These are phyloP conservation scores for Rana temporaria DNA, from an alignment of 2,113 vertebrate genomes.

Conservation along the genomic window DNA sequence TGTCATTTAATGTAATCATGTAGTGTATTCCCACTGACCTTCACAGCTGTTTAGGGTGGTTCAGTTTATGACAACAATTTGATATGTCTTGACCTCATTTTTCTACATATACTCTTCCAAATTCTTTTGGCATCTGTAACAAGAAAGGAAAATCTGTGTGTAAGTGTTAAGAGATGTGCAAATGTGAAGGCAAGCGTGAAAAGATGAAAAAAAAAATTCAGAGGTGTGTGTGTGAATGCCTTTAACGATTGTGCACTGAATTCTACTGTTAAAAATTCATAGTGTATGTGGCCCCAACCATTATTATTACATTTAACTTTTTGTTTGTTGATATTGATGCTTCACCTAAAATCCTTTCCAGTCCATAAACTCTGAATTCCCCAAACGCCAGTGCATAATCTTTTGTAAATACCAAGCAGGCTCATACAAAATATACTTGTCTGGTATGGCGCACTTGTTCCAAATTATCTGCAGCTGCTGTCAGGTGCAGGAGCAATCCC, in stretches of 20 bases:
- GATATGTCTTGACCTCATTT: background rate
- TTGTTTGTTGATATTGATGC: background rate
- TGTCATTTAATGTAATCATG: too few species aligned
- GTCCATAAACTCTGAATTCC: background rate
- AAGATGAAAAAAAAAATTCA: background rate
- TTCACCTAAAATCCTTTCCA: background rate
- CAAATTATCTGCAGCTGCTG: conserved; percentile 25
- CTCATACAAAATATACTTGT: background rate
- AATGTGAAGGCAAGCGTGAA: conserved; percentile 15
- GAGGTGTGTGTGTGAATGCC: background rate
- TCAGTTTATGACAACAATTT: background rate
- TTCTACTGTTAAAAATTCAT: background rate
- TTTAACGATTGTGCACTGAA: background rate
- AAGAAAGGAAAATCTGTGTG: background rate
- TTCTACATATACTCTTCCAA: background rate
- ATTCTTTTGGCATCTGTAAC: background rate
- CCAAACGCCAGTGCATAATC: background rate
- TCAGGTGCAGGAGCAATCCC: conserved; percentile 5
- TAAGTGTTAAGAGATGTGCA: conserved; percentile 1
- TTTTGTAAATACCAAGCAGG: conserved; percentile 5
- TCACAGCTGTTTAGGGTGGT: background rate
- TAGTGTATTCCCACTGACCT: background rate
- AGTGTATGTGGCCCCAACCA: background rate
- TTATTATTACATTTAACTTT: background rate
- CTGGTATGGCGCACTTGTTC: background rate